Base-by-base conservation (phyloP, 2,113 vertebrate genomes). In the Phaethon lepturus region DNA sequence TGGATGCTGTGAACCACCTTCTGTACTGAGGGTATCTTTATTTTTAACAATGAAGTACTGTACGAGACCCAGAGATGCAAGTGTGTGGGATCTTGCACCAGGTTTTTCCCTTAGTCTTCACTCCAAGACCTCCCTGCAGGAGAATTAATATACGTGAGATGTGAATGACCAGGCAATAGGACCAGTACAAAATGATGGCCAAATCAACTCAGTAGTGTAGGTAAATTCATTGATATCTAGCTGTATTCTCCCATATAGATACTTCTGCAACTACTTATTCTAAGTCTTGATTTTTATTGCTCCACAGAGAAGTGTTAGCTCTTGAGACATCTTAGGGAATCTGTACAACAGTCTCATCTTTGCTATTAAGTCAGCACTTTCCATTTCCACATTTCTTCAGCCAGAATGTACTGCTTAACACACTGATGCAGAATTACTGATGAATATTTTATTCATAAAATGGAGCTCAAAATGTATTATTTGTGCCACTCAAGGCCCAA, bases 401-500 rank as follows among this genome's bases (percentile, higher is more conserved):
- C 44, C 20, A 90, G 38, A 38, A 86, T 22, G 14, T 33, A 33
- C 47, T 44, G 4, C 88, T 96, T 86, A 77, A 90, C 73, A 86
- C 52, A 86, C 55, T 89, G 38, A 38, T 38, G 38, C 38, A 38
- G 38, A 38, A 77, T 84, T 95, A 84, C 83, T 90, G 80, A 93
- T 92, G 5, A 96, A 97, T 97, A 95, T 96, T 97, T 95, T 95
- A 95, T 95, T 92, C 69, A 95, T 92, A 91, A 93, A 95, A 85
- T 94, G 84, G 52, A 97, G 24, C 20, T 91, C 78, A 91, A 96
- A 95, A 92, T 87, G 52, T 81, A 74, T 87, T 81, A 74, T 87
- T 89, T 86, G 63, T 93, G 76, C 52, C 31, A 75, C 67, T 84
- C 68, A 90, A 76, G 82, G 72, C 79, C 83, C 78, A 90, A 77